phyloP scores from a whole-genome alignment of 2,797 vertebrate genomes.

The Philypnodon macrostomus region DNA sequence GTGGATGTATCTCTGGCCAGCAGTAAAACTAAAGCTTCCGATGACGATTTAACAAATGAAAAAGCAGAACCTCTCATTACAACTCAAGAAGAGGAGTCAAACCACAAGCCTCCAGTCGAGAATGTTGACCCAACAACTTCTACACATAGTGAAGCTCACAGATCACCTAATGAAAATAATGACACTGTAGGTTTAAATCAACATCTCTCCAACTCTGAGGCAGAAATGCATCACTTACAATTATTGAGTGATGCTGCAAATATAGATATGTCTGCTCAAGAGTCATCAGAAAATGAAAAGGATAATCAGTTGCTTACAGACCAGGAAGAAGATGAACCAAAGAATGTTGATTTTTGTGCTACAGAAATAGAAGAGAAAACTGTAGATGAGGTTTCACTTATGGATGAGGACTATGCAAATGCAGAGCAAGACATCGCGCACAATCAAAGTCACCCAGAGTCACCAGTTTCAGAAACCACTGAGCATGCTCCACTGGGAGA shows the following conservation, averaged over 20 bases:
- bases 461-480: slow-evolving; percentile 20
- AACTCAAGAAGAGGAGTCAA: slow-evolving; percentile 30
- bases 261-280: slow-evolving; percentile 57
- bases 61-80: slow-evolving; percentile 1
- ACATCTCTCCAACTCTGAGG: slow-evolving; percentile 26
- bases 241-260: slow-evolving; percentile 33
- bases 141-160: slow-evolving; percentile 28
- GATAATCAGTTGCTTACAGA: slow-evolving; percentile 24
- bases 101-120: slow-evolving; percentile 17
- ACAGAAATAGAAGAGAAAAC: slow-evolving; percentile 19
- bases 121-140: slow-evolving; percentile 24
- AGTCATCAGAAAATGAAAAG: slow-evolving; percentile 7
- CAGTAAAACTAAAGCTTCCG: slow-evolving; percentile 15
- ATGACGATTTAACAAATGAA: slow-evolving; percentile 33
- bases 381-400: neutral
- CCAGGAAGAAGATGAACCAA: slow-evolving; percentile 18
- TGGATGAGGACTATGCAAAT: slow-evolving; percentile 10
- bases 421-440: slow-evolving; percentile 35
- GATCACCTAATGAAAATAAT: slow-evolving; percentile 22
- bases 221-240: slow-evolving; percentile 21
- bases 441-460: slow-evolving; percentile 22
- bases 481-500: slow-evolving; percentile 21
- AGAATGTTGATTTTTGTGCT: slow-evolving; percentile 37
- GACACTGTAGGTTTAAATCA: slow-evolving; percentile 21
- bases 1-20: slow-evolving; percentile 25